Evolutionary conservation across 2,797 vertebrate genomes (phyloP), one percentile per base, ranked within the genome.

Genomic region (Poeciliopsis paucimaculata): DNA sequence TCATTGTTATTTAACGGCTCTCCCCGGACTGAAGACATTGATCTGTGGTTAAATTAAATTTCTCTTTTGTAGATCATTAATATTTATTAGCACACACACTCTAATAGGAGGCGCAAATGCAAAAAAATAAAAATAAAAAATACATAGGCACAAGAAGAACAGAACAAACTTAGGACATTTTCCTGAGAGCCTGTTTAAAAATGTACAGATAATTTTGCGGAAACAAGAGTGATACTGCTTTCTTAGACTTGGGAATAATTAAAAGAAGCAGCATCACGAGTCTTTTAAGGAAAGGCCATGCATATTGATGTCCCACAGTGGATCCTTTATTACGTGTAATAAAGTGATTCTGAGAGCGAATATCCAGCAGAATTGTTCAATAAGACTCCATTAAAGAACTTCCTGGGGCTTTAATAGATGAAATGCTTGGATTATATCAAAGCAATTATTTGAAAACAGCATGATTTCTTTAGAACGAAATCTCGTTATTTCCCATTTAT

Each of bases 391-490:
- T 87, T 82, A 84, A 78, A 80, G 20, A 77, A 85, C 68, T 70
- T 90, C 89, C 92, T 2, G 72, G 26, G 87, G 90, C 81, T 77
- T 84, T 89, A 85, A 86, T 82, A 92, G 84, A 93, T 90, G 72
- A 85, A 88, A 86, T 85, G 86, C 72, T 73, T 75, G 82, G 81
- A 94, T 94, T 89, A 78, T 84, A 93, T 94, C 87, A 87, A 93
- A 92, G 84, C 91, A 91, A 93, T 94, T 90, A 92, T 89, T 91
- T 84, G 73, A 87, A 88, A 84, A 79, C 62, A 71, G 81, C 64
- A 36, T 70, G 72, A 73, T 80, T 82, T 89, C 77, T 78, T 73
- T 66, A 75, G 70, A 83, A 92, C 77, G 28, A 88, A 86, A 86
- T 83, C 3, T 26, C 20, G 43, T 78, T 88, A 77, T 84, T 94